Percentiles rank a stretch among this genome's conserved stretches.
Evolutionary conservation across 2,113 vertebrate genomes (phyloP).

Genomic region (Myrmecophaga tridactyla): DNA sequence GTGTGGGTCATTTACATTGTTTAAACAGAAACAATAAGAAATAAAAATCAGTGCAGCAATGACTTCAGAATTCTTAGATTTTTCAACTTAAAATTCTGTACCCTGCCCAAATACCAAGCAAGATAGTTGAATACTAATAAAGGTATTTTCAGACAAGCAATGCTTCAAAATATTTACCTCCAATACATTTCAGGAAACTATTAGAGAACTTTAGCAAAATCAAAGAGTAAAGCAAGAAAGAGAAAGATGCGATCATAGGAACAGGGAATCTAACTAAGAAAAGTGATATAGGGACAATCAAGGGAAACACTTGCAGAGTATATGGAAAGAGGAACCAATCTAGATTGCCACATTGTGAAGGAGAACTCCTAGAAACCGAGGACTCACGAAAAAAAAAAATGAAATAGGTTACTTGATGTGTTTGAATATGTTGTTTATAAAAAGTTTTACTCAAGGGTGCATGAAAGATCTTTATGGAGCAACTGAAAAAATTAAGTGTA

Average conservation of each 20-base stretch:
- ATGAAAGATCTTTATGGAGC: neutral
- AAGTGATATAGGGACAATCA: rapidly evolving
- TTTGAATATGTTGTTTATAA: neutral
- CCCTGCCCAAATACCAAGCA: neutral
- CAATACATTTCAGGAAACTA: neutral
- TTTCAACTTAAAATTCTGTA: neutral
- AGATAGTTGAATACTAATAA: neutral
- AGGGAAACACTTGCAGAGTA: neutral
- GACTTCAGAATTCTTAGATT: neutral
- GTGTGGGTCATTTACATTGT: neutral
- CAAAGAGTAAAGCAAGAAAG: neutral
- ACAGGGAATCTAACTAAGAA: neutral
- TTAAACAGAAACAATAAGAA: neutral
- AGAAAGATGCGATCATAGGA: neutral
- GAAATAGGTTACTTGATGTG: neutral
- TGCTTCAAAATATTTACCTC: neutral
- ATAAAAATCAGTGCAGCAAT: neutral
- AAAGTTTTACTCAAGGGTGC: neutral
- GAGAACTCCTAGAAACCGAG: neutral
- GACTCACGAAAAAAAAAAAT: neutral
- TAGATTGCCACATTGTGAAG: neutral
- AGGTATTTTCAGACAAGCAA: neutral
- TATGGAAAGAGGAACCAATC: neutral
- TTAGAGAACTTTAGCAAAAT: neutral
- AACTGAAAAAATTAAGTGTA: neutral